Percentiles rank a stretch among this genome's conserved stretches.
These are phyloP conservation scores for Ornithorhynchus anatinus DNA, from an alignment of 2,113 vertebrate genomes.

Conservation along the genomic window DNA sequence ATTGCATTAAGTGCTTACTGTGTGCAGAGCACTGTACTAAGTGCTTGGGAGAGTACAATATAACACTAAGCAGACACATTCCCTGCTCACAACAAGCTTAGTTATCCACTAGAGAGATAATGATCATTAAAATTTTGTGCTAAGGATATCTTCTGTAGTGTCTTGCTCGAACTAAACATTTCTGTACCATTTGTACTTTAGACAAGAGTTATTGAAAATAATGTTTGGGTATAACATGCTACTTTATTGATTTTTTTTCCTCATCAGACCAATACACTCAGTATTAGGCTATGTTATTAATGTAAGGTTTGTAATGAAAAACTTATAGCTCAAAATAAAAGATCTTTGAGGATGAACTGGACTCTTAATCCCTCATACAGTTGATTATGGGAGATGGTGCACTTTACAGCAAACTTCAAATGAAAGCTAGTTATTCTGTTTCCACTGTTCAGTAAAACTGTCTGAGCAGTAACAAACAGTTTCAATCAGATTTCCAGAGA, in stretches of 20 bases:
- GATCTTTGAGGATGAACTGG: constrained; percentile 6
- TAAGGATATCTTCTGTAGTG: constrained; percentile 1
- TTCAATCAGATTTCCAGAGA: not conserved
- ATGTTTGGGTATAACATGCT: no score
- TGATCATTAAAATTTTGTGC: not conserved
- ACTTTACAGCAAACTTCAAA: not conserved
- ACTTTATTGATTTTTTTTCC: not conserved
- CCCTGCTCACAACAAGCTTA: no score
- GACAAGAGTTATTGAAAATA: no score
- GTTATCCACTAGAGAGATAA: not conserved
- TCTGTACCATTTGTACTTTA: not conserved
- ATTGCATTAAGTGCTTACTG: no score
- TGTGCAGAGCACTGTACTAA: no score
- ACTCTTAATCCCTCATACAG: not conserved
- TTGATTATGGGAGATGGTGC: not conserved
- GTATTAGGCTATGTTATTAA: no score
- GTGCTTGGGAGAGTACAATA: no score
- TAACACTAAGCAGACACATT: no score
- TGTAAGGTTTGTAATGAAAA: constrained; percentile 5
- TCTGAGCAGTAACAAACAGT: not conserved
- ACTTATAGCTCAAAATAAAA: not conserved
- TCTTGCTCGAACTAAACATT: not conserved
- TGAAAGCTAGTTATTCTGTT: not conserved
- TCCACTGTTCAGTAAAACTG: not conserved
- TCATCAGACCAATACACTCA: no score